Evolutionary conservation across 2,113 vertebrate species (phyloP).

Genomic region (Cettia cetti): DNA sequence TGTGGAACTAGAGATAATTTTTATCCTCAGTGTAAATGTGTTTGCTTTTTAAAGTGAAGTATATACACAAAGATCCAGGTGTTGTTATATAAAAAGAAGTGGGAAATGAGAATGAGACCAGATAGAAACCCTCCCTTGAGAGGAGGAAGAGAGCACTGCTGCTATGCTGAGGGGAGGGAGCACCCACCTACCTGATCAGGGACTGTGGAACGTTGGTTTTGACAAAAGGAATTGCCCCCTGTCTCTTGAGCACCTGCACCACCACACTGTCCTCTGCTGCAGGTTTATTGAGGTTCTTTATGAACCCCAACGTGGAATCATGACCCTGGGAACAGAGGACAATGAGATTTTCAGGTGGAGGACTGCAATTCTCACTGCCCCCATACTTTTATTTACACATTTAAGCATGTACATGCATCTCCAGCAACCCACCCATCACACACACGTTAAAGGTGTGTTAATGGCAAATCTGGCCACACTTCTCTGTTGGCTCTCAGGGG

Average conservation of each 20-base stretch:
- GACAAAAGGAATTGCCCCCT: constrained; percentile 91
- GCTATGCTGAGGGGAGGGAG: fast-evolving
- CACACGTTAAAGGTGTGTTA: fast-evolving
- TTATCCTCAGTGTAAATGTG: neutral
- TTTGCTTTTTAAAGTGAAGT: neutral
- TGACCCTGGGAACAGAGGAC: constrained; percentile 69
- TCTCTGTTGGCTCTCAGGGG: neutral
- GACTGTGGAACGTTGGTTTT: constrained; percentile 91
- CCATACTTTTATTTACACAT: fast-evolving
- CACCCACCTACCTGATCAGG: constrained; percentile 77
- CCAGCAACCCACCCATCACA: neutral
- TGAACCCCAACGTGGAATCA: constrained; percentile 79
- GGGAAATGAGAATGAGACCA: neutral
- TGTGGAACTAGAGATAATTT: neutral
- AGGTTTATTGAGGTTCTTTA: constrained; percentile 72
- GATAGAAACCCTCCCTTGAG: neutral
- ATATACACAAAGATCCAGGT: neutral
- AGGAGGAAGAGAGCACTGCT: neutral
- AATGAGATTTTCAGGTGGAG: neutral
- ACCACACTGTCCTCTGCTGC: constrained; percentile 78
- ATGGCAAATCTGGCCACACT: neutral
- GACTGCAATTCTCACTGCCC: neutral
- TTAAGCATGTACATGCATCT: neutral
- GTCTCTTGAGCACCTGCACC: constrained; percentile 86
- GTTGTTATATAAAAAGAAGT: neutral